Base-by-base conservation (phyloP, 1,140 invertebrate species). In the Octopus bimaculoides region DNA sequence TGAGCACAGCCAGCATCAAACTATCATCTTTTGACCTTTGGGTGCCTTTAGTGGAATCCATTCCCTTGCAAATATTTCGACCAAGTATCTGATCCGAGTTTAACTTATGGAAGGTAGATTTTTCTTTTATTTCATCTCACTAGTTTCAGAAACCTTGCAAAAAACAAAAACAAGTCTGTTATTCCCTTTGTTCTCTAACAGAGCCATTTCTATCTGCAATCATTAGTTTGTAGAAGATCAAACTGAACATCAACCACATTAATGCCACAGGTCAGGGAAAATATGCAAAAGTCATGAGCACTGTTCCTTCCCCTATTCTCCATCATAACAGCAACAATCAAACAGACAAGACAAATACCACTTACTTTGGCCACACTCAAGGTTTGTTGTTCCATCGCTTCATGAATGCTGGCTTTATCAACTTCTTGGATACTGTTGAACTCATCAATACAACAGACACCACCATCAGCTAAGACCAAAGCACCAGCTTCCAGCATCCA, bases 371-470 rank as follows among this genome's bases (percentile, higher is more conserved):
- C 89, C 17, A 90, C 88, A 85, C 89, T 89, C 78, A 90, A 89
- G 12, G 89, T 89, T 80, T 90, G 89, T 78, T 90, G 89, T 79
- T 90, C 89, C 89, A 90, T 90, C 4, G 89, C 89, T 82, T 90
- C 89, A 80, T 90, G 89, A 74, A 90, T 89, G 81, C 87, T 88
- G 56, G 88, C 84, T 80, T 89, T 88, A 81, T 90, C 89, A 78
- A 88, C 87, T 81, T 90, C 88, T 20, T 85, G 79, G 80, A 90
- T 89, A 54, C 87, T 87, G 81, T 87, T 90, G 82, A 90, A 90
- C 81, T 90, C 89, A 83, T 90, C 89, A 76, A 90, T 90, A 83
- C 88, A 89, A 83, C 89, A 90, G 14, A 90, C 77, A 8, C 89
- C 89, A 41, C 88, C 87, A 85, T 90, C 89, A 77, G 89, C 86